Conservation (phyloP, 2,113 vertebrate genomes). For the Stercorarius parasiticus region DNA sequence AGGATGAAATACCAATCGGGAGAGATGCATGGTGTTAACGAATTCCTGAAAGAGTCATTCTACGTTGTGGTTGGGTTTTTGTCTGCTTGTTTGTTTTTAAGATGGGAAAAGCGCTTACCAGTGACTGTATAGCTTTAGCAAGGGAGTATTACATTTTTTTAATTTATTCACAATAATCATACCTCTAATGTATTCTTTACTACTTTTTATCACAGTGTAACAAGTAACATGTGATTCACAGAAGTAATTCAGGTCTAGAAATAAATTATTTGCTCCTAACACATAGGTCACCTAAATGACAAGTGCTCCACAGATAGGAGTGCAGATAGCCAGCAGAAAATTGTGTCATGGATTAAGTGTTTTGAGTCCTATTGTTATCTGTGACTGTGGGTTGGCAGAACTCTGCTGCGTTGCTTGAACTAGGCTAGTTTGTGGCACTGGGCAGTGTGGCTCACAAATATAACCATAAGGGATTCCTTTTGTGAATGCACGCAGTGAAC, state of each 20-base stretch:
- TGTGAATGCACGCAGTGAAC: not conserved
- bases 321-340: not conserved
- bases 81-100: not conserved
- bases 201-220: not conserved
- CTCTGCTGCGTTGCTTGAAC: not conserved
- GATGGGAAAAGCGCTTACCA: not conserved
- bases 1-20: not conserved
- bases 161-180: not conserved
- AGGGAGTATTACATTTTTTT: not conserved
- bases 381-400: not conserved
- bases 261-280: not conserved
- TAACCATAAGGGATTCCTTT: not conserved
- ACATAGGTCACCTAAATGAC: not conserved
- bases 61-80: not conserved
- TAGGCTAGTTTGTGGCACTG: not conserved
- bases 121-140: not conserved
- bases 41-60: not conserved
- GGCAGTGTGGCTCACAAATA: not conserved
- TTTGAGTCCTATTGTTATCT: not conserved
- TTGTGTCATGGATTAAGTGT: not conserved
- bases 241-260: not conserved
- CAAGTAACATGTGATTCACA: not conserved
- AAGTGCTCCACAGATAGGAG: not conserved
- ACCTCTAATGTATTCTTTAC: not conserved
- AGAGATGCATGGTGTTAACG: not conserved